Base-by-base conservation (phyloP, 2,797 vertebrate species). In the Myiothlypis chrysogaster region DNA sequence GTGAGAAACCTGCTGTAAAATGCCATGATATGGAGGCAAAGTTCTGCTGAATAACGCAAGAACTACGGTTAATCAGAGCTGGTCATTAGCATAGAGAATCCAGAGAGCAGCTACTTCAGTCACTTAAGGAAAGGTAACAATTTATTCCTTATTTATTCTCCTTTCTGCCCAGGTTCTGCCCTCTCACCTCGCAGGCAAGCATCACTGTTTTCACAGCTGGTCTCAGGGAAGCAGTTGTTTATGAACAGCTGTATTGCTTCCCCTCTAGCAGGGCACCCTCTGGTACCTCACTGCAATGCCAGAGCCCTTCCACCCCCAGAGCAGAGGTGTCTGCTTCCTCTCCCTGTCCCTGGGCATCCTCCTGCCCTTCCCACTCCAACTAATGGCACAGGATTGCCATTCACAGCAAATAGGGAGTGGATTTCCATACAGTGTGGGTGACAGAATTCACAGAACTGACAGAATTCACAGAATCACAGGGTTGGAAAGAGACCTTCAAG, bases 171-270 rank as follows among this genome's bases (percentile, higher is more conserved):
- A 94, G 57, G 61, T 95, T 97, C 85, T 60, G 76, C 83, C 95
- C 89, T 64, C 88, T 89, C 86, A 87, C 83, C 86, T 86, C 53
- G 2, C 75, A 83, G 87, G 91, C 80, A 68, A 82, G 82, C 92
- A 71, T 77, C 79, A 24, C 4, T 98, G 91, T 97, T 97, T 93
- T 96, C 91, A 96, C 96, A 98, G 95, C 95, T 96, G 97, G 89
- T 57, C 92, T 72, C 88, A 61, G 3, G 16, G 90, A 96, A 95
- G 86, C 87, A 80, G 72, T 50, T 78, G 90, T 96, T 97, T 79
- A 79, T 71, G 96, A 96, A 94, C 2, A 68, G 90, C 68, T 72
- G 39, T 82, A 80, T 46, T 76, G 87, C 94, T 96, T 87, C 71
- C 72, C 94, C 85, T 86, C 56, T 37, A 52, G 76, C 68, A 52